Percentiles rank a stretch among this genome's conserved stretches.
Evolutionary conservation across 2,113 vertebrate genomes (phyloP).

Genomic region (Cepphus grylle): DNA sequence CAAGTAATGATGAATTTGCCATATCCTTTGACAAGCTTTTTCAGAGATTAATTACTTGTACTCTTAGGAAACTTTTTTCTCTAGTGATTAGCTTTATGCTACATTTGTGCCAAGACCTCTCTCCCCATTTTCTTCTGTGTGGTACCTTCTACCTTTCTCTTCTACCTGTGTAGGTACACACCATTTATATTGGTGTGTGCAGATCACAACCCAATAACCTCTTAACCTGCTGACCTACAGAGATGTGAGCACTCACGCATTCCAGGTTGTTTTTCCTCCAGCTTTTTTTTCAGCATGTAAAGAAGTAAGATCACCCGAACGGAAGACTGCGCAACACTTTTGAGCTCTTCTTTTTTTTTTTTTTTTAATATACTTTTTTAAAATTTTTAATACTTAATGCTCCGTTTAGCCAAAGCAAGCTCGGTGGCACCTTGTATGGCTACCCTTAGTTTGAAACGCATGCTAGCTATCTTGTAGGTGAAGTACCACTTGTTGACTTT

Average conservation of each 20-base stretch:
- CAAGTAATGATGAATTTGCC: neutral
- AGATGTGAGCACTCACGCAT: accelerated
- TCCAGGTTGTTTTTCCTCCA: neutral
- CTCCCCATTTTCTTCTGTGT: neutral
- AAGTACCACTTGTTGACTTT: neutral
- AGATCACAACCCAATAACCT: neutral
- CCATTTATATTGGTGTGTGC: neutral
- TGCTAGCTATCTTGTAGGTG: neutral
- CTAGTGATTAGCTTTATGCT: neutral
- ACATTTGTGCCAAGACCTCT: neutral
- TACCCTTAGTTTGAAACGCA: neutral
- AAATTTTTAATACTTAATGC: neutral
- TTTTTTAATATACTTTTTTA: neutral
- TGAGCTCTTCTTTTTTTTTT: neutral
- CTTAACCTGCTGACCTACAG: neutral
- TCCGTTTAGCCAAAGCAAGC: neutral
- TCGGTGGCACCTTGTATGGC: neutral
- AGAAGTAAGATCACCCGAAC: neutral
- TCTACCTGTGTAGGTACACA: neutral
- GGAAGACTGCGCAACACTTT: neutral
- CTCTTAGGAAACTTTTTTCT: neutral
- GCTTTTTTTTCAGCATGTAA: neutral
- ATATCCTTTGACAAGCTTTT: neutral
- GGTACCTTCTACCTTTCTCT: neutral
- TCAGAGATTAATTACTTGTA: neutral